phyloP scores from a whole-genome alignment of 2,113 vertebrate genomes.

The Oreotragus oreotragus region DNA sequence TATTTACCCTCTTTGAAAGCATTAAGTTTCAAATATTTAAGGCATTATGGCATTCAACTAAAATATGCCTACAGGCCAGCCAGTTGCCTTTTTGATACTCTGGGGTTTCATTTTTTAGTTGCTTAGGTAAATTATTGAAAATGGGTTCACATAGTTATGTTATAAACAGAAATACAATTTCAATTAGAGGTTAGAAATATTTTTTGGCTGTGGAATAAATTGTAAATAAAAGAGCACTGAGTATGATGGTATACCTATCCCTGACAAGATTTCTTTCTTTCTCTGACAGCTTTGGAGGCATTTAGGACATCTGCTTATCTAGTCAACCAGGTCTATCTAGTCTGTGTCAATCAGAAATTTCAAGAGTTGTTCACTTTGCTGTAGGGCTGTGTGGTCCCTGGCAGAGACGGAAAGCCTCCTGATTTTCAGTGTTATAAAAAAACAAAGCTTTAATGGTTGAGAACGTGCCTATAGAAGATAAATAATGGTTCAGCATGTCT shows the following conservation, averaged over 20 bases:
- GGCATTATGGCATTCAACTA: background rate
- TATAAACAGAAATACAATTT: background rate
- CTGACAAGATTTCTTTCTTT: background rate
- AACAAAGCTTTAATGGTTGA: conserved; percentile 67
- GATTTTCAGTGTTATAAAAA: conserved; percentile 61
- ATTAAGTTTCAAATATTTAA: background rate
- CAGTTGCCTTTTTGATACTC: background rate
- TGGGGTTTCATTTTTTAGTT: background rate
- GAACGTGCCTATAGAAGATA: conserved; percentile 53
- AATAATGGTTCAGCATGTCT: conserved; percentile 36
- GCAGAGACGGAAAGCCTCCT: conserved; percentile 52
- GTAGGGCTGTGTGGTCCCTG: conserved; percentile 41
- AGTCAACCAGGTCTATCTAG: background rate
- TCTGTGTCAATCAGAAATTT: conserved; percentile 39
- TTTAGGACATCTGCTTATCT: conserved; percentile 57
- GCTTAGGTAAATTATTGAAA: background rate
- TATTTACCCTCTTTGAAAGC: background rate
- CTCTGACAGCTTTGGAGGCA: conserved; percentile 34
- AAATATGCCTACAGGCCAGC: background rate
- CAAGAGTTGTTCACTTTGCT: conserved; percentile 46
- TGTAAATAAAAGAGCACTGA: background rate
- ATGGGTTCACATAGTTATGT: background rate
- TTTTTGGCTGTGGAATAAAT: background rate
- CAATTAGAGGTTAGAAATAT: background rate
- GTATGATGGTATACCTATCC: background rate